A percentile compares a stretch with the other conserved stretches of the same genome.
phyloP scores from a whole-genome alignment of 2,797 vertebrate genomes.

The Pseudomugil tenellus region DNA sequence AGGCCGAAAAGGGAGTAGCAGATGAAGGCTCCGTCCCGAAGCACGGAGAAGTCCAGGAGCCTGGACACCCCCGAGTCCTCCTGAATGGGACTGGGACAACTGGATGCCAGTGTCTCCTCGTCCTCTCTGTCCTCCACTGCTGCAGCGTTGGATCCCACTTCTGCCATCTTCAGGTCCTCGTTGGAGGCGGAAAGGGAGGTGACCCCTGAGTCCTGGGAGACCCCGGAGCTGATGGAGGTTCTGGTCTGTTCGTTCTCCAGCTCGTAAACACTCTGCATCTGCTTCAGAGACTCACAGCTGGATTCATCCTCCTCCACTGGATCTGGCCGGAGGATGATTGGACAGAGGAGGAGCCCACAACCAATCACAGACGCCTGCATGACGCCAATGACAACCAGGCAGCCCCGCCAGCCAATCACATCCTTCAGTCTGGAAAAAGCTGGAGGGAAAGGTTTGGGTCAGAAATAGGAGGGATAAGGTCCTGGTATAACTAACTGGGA shows the following conservation, averaged over 20 bases:
- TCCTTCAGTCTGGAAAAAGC: slow-evolving; percentile 88
- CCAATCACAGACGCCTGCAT: slow-evolving; percentile 87
- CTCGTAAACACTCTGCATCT: slow-evolving; percentile 82
- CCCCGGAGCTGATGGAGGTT: slow-evolving; percentile 83
- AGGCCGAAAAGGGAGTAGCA: slow-evolving; percentile 93
- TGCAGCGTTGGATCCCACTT: slow-evolving; percentile 16
- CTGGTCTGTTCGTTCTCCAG: slow-evolving; percentile 90
- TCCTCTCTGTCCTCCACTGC: slow-evolving; percentile 20
- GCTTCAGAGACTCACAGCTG: slow-evolving; percentile 48
- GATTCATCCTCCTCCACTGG: slow-evolving; percentile 2
- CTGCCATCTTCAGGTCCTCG: slow-evolving; percentile 68
- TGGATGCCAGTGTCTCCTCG: slow-evolving; percentile 7
- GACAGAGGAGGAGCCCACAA: slow-evolving; percentile 88
- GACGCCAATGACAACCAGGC: slow-evolving; percentile 86
- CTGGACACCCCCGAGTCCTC: too few species aligned
- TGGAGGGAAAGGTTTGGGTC: slow-evolving; percentile 50
- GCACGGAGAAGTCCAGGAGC: slow-evolving; percentile 80
- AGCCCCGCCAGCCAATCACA: slow-evolving; percentile 89
- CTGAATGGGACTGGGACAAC: too few species aligned
- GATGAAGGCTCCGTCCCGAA: slow-evolving; percentile 83
- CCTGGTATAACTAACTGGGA: too few species aligned
- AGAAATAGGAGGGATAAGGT: too few species aligned
- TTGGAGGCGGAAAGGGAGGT: slow-evolving; percentile 88
- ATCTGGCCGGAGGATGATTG: slow-evolving; percentile 82
- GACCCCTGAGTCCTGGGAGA: slow-evolving; percentile 88